Evolutionary conservation across 1,140 invertebrate species (phyloP), one percentile per base, ranked within the genome.

Genomic region (Coelopa frigida): DNA sequence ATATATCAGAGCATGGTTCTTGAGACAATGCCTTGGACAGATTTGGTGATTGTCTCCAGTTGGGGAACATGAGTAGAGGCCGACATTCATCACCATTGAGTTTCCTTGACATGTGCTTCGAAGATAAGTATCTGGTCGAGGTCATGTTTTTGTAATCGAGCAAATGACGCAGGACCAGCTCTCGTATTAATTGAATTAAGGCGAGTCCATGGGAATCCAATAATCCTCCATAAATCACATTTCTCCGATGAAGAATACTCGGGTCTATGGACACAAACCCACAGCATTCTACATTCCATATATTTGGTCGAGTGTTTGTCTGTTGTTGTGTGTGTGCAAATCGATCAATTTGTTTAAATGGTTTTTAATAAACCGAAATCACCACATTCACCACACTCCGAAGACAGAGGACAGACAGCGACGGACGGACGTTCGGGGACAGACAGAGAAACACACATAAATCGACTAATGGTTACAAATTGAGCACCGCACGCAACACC

Each of bases 391-490:
- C 54, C 31, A 46, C n/a, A n/a, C n/a, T n/a, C n/a, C n/a, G n/a
- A n/a, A n/a, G n/a, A n/a, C n/a, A n/a, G n/a, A n/a, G n/a, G n/a
- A n/a, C n/a, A n/a, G n/a, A n/a, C n/a, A n/a, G n/a, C n/a, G n/a
- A n/a, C n/a, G n/a, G n/a, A n/a, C n/a, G n/a, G n/a, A n/a, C n/a
- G n/a, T n/a, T n/a, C n/a, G n/a, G n/a, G n/a, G n/a, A n/a, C n/a
- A n/a, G n/a, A n/a, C n/a, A n/a, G n/a, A n/a, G n/a, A n/a, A n/a
- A n/a, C n/a, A n/a, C n/a, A 59, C 55, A 64, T 59, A 65, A 65
- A 59, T 58, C 48, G 52, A 48, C 53, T 64, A 64, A 64, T 64
- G 61, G 59, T 64, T 64, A 64, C 61, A 64, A 64, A 64, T 64
- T 64, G 59, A 59, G 57, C 29, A 37, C 31, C 33, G 31, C 33